phyloP scores from a whole-genome alignment of 2,888 invertebrate genomes.

The Xanthostigma xanthostigma region DNA sequence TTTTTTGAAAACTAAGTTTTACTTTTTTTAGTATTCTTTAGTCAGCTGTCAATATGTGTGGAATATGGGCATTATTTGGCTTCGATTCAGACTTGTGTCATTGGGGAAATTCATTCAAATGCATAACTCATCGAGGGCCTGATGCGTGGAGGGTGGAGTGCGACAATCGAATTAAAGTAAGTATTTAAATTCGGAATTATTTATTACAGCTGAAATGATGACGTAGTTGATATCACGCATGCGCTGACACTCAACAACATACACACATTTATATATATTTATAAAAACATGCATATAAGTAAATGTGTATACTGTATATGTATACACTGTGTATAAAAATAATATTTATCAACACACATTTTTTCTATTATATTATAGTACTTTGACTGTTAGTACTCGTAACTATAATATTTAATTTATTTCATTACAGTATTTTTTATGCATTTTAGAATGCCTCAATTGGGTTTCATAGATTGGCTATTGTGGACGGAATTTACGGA shows the following conservation, averaged over 20 bases:
- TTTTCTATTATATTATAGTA: too few species aligned
- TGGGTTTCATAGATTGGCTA: conserved; percentile 55
- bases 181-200: background rate
- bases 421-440: conserved; percentile 2
- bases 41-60: conserved; percentile 53
- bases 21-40: background rate
- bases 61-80: conserved; percentile 65
- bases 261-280: too few species aligned
- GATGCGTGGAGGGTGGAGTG: conserved; percentile 62
- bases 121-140: conserved; percentile 55
- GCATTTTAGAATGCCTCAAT: conserved; percentile 39
- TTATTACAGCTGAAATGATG: too few species aligned
- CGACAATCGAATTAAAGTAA: conserved; percentile 44
- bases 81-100: conserved; percentile 37
- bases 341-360: too few species aligned
- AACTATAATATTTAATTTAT: too few species aligned
- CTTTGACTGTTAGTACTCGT: too few species aligned
- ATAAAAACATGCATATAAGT: too few species aligned
- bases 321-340: too few species aligned
- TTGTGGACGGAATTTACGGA: conserved; percentile 54
- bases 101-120: conserved; percentile 43
- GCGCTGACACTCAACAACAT: too few species aligned
- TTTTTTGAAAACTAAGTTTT: background rate
- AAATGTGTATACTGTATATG: too few species aligned
- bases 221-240: too few species aligned